phyloP scores from a whole-genome alignment of 2,113 vertebrate species.

The Suricata suricatta region DNA sequence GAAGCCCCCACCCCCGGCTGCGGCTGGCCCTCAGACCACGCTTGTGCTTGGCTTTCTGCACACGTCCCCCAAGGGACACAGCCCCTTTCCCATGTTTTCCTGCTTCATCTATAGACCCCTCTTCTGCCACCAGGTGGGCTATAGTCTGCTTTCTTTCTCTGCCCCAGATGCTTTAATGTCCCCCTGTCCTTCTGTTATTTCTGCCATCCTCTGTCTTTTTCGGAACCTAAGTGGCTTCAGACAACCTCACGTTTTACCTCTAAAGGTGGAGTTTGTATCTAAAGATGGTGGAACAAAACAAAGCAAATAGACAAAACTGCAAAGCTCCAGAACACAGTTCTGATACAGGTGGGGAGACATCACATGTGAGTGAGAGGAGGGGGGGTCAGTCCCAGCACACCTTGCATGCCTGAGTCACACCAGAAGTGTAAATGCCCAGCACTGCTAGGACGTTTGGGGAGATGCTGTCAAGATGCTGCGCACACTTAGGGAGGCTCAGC shows the following conservation, averaged over 20 bases:
- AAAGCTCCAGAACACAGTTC: background rate
- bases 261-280: background rate
- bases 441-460: background rate
- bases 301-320: too few relatives aligned
- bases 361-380: background rate
- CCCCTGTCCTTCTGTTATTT: too few relatives aligned
- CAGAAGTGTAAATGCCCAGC: background rate
- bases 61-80: background rate
- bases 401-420: background rate
- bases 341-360: background rate
- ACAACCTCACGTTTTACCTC: background rate
- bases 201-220: background rate
- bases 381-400: background rate
- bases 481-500: too few relatives aligned
- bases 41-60: background rate
- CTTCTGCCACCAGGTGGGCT: background rate
- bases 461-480: accelerated
- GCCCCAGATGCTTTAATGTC: too few relatives aligned
- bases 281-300: background rate
- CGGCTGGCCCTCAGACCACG: background rate
- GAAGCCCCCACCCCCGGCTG: background rate
- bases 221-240: background rate
- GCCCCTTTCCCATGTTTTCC: too few relatives aligned
- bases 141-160: background rate
- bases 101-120: background rate